phyloP scores from a whole-genome alignment of 2,888 invertebrate genomes.

The Perizoma flavofasciatum region DNA sequence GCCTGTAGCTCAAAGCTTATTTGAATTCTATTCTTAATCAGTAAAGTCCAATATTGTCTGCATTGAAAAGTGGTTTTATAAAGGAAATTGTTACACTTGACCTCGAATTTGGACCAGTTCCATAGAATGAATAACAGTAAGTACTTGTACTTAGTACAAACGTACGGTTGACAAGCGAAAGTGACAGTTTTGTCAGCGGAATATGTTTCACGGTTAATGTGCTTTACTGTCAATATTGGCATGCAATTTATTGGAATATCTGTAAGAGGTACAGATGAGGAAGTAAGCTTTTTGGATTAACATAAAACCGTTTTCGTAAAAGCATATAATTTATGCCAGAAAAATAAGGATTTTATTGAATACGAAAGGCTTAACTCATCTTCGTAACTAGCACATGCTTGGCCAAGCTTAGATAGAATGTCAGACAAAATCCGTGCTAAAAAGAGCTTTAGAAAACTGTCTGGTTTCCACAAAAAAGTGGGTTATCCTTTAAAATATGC shows the following conservation, averaged over 20 bases:
- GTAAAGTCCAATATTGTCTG: slow-evolving; percentile 23
- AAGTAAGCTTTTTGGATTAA: background rate
- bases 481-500: background rate
- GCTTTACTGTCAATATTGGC: slow-evolving; percentile 30
- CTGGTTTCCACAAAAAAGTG: too few relatives aligned
- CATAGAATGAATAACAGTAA: slow-evolving; percentile 41
- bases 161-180: slow-evolving; percentile 38
- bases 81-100: slow-evolving; percentile 55
- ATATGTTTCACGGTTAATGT: slow-evolving; percentile 34
- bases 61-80: slow-evolving; percentile 15
- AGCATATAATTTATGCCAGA: background rate
- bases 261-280: background rate
- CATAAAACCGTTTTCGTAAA: background rate
- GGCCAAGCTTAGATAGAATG: too few relatives aligned
- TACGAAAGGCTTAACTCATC: too few relatives aligned
- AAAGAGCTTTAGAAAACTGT: too few relatives aligned
- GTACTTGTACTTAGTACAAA: slow-evolving; percentile 12
- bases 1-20: slow-evolving; percentile 11
- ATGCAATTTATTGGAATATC: slow-evolving; percentile 28
- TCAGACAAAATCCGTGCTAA: too few relatives aligned
- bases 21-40: slow-evolving; percentile 30
- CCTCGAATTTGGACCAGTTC: slow-evolving; percentile 45
- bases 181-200: slow-evolving; percentile 32
- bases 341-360: background rate
- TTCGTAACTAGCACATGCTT: too few relatives aligned